Percentiles rank a stretch among this genome's conserved stretches.
These are phyloP conservation scores for Cryptoblepharus egeriae DNA, from an alignment of 2,797 vertebrate species.

Conservation along the genomic window DNA sequence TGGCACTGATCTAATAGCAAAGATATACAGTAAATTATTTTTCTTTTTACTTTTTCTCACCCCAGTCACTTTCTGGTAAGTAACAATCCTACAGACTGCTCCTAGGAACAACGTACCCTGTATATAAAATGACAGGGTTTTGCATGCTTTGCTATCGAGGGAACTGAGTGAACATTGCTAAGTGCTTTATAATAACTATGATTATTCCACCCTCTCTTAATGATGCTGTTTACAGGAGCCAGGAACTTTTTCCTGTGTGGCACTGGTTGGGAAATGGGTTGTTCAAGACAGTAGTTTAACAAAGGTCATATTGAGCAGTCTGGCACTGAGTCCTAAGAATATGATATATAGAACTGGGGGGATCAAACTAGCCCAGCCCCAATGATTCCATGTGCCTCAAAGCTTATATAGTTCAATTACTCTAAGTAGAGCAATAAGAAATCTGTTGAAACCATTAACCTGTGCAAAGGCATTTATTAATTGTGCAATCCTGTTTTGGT, in stretches of 20 bases:
- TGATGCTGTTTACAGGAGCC: constrained; percentile 40
- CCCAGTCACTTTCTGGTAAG: constrained; percentile 48
- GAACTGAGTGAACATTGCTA: constrained; percentile 64
- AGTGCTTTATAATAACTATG: constrained; percentile 74
- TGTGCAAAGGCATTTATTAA: constrained; percentile 27
- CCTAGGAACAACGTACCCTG: constrained; percentile 59
- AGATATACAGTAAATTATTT: constrained; percentile 47
- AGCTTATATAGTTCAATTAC: constrained; percentile 13
- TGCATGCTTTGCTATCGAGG: constrained; percentile 63
- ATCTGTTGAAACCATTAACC: constrained; percentile 34
- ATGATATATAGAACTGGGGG: constrained; percentile 17
- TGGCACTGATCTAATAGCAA: constrained; percentile 53
- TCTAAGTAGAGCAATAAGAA: constrained; percentile 32
- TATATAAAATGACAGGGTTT: constrained; percentile 70
- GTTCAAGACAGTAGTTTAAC: constrained; percentile 58
- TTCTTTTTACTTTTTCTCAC: constrained; percentile 40
- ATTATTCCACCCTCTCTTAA: constrained; percentile 58
- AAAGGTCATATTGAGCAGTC: constrained; percentile 22
- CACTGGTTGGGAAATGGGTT: constrained; percentile 43
- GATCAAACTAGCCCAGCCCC: constrained; percentile 32
- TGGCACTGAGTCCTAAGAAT: constrained; percentile 18
- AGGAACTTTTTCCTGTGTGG: constrained; percentile 59
- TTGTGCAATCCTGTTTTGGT: neutral
- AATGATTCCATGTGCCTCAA: constrained; percentile 18
- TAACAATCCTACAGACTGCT: constrained; percentile 60